Conservation (phyloP, 2,113 vertebrate genomes). For the Mystacornis crossleyi region DNA sequence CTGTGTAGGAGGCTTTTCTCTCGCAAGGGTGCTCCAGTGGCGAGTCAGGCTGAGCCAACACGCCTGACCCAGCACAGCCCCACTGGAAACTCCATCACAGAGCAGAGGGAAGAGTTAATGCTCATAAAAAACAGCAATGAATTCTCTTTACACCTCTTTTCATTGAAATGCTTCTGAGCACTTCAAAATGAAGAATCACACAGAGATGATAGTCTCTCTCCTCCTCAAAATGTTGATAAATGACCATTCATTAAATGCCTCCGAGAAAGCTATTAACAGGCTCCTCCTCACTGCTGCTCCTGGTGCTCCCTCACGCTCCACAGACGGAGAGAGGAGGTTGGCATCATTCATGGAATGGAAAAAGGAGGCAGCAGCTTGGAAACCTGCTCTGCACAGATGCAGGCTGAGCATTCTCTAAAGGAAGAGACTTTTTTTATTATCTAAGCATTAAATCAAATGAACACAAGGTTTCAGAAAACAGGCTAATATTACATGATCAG, state of each 20-base stretch:
- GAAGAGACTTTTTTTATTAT: not conserved
- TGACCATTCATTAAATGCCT: not conserved
- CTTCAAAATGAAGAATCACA: not conserved
- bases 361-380: not conserved
- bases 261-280: not conserved
- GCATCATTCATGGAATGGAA: accelerated
- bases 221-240: not conserved
- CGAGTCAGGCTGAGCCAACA: not conserved
- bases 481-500: not conserved
- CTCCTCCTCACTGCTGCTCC: not conserved
- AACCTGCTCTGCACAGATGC: accelerated
- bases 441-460: not conserved
- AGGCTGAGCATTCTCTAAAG: not conserved
- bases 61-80: not conserved
- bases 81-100: not conserved
- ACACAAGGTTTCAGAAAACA: not conserved
- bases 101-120: not conserved
- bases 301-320: accelerated
- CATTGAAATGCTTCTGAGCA: not conserved
- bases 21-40: accelerated
- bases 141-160: not conserved
- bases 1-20: not conserved
- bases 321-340: accelerated
- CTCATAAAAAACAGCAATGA: not conserved
- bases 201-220: not conserved